Evolutionary conservation across 2,888 invertebrate species (phyloP), one percentile per base, ranked within the genome.

Genomic region (Thysanoteuthis rhombus): DNA sequence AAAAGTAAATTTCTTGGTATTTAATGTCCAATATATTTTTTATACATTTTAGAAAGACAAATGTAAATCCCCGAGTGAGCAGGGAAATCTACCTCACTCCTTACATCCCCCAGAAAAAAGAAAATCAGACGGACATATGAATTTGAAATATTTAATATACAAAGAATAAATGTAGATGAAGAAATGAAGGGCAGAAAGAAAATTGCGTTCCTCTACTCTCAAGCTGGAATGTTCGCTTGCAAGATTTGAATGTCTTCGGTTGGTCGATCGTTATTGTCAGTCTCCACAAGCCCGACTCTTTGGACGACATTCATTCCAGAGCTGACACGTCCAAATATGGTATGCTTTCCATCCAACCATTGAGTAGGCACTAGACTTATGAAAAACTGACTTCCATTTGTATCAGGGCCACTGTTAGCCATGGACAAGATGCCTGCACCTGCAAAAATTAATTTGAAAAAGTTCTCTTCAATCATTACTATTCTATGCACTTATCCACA

Each of bases 301-400:
- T 99, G 98, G 0, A 99, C 98, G 75, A 99, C 98, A 95, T 98
- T 97, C 98, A 99, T 99, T 1, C 99, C 99, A 93, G 98, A 97
- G 96, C 98, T 98, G 16, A 99, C 98, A 95, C 99, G 98, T 40
- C 98, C 99, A 97, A 99, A 99, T 96, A 99, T 99, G 4, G 99
- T 98, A 97, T 99, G 99, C 97, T 99, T 99, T 28, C 99, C 98
- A 97, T 99, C 99, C 89, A 99, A 97, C 99, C 99, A 99, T 96
- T 99, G 99, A 0, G 99, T 99, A 1, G 99, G 99, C 0, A 98
- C 99, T 94, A 99, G 97, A 0, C 99, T 99, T 93, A 99, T 98
- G 96, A 99, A 99, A 97, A 99, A 99, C 97, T 99, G 99, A 52
- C 99, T 99, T 5, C 99, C 99, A 97, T 99, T 99, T 16, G 99